Base-by-base conservation (phyloP, 1,140 invertebrate species). In the Phthorimaea operculella region DNA sequence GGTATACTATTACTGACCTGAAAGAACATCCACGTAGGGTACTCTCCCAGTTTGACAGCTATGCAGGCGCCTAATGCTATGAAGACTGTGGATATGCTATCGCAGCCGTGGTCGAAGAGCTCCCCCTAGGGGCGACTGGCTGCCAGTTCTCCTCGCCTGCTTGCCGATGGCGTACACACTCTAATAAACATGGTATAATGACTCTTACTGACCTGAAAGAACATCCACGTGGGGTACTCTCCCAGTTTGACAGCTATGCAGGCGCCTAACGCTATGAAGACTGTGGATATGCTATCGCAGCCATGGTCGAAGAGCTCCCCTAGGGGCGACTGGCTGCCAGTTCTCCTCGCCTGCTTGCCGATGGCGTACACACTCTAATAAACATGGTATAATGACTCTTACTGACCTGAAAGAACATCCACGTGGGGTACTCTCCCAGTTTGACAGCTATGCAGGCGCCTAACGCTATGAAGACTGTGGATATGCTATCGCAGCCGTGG, bases 121-220 rank as follows among this genome's bases (percentile, higher is more conserved):
- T 99, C 98, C 1, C 98, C 98, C 14, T n/a, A 99, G 86, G 0
- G 98, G 97, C 33, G 94, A 93, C 57, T 94, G 96, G 51, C 93
- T 93, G 44, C 93, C 92, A 15, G 98, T 99, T 73, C 98, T 88
- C 58, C 98, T 89, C 0, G 98, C 98, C 87, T 99, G 98, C 87
- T 99, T 99, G n/a, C 98, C 98, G 87, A 97, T 96, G 10, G 98
- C 98, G 88, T 99, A 98, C 61, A 99, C 87, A 71, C 96, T 98
- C 88, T 99, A 98, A 87, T 99, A 99, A 52, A 98, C 87, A n/a
- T n/a, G n/a, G n/a, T n/a, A n/a, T n/a, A n/a, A n/a, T n/a, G n/a
- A n/a, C n/a, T n/a, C n/a, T n/a, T n/a, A n/a, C n/a, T n/a, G n/a
- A n/a, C n/a, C n/a, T n/a, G n/a, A n/a, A 97, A 94, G 87, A 99